phyloP scores from a whole-genome alignment of 1,140 invertebrate species.

The Brachionus sp. region DNA sequence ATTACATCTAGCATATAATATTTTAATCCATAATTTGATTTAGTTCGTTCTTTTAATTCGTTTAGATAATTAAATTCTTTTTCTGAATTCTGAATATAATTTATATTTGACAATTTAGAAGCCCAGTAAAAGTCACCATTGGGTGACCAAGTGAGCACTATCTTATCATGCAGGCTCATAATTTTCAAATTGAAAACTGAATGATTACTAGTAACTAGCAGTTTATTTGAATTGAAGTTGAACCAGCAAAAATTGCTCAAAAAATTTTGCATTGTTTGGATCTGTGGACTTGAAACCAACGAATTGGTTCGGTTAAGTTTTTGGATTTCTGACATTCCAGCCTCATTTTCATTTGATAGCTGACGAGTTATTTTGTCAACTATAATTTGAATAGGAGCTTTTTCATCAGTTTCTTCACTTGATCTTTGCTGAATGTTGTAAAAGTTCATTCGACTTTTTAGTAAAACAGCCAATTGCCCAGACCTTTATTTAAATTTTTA shows the following conservation, averaged over 20 bases:
- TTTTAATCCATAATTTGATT: constrained; percentile 16
- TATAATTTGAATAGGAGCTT: background rate
- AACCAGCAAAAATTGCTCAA: constrained; percentile 43
- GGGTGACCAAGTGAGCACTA: constrained; percentile 1
- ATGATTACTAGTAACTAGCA: background rate
- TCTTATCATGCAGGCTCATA: background rate
- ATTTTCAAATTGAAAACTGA: background rate
- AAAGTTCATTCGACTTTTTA: background rate
- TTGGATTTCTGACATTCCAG: background rate
- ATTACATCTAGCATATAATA: constrained; percentile 7
- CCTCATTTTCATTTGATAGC: background rate
- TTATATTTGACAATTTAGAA: constrained; percentile 24
- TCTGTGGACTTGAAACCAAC: background rate
- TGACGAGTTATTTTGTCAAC: constrained; percentile 23
- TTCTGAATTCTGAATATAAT: background rate
- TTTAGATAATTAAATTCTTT: constrained; percentile 12
- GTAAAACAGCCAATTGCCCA: constrained; percentile 4
- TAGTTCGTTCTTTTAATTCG: background rate
- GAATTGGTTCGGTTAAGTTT: background rate
- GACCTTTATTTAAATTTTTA: background rate
- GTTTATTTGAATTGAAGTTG: background rate
- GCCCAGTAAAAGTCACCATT: constrained; percentile 27
- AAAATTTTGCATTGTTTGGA: background rate
- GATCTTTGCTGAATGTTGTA: background rate
- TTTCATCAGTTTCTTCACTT: background rate